These are phyloP conservation scores for Coracias cyanogaster DNA, from an alignment of 2,797 vertebrate species.

Conservation along the genomic window DNA sequence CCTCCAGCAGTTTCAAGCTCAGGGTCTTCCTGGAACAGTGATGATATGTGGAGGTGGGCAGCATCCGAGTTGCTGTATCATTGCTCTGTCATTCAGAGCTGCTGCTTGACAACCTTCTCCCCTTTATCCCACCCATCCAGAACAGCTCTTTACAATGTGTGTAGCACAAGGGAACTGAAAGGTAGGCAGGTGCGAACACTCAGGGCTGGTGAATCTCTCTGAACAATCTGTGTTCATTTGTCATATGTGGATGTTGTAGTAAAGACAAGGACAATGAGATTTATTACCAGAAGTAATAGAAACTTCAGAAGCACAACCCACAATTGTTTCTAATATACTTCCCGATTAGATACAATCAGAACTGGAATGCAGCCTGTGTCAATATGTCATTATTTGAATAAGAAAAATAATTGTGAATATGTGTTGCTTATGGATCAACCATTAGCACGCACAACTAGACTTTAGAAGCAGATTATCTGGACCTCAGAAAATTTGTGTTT, in stretches of 20 bases:
- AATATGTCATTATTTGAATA: neutral
- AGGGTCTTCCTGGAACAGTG: neutral
- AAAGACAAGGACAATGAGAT: slow-evolving; percentile 26
- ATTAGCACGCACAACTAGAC: neutral
- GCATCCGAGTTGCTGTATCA: neutral
- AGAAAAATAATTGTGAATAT: neutral
- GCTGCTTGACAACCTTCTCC: neutral
- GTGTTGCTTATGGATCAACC: neutral
- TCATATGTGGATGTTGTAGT: neutral
- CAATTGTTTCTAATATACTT: neutral
- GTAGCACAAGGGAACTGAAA: neutral
- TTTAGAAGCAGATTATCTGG: neutral
- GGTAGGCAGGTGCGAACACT: neutral
- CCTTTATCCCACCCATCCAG: neutral
- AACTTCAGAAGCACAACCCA: neutral
- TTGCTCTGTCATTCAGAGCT: neutral
- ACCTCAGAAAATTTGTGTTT: neutral
- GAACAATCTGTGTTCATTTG: neutral
- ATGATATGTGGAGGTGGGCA: neutral
- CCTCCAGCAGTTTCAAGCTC: neutral
- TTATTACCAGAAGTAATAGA: slow-evolving; percentile 8
- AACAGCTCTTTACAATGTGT: neutral
- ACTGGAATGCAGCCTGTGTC: neutral
- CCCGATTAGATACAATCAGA: slow-evolving; percentile 8
- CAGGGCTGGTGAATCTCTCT: neutral